These are phyloP conservation scores for Dinothrombium tinctorium DNA, from an alignment of 1,140 invertebrate genomes.

Conservation along the genomic window DNA sequence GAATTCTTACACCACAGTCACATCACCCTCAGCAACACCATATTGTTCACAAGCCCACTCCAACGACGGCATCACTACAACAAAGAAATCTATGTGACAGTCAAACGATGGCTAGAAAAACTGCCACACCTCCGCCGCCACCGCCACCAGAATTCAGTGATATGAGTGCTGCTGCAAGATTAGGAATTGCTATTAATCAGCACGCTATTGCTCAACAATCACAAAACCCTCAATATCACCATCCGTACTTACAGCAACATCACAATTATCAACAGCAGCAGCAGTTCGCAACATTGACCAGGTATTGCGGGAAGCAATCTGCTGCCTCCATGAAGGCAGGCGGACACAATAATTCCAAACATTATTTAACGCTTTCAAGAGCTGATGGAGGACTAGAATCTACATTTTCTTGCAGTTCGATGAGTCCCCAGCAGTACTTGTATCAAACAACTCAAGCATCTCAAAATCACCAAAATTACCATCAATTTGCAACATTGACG, in stretches of 20 bases:
- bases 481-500: constrained; percentile 5
- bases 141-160: constrained; percentile 15
- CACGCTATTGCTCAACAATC: constrained; percentile 7
- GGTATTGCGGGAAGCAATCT: constrained; percentile 5
- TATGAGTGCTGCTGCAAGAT: constrained; percentile 1
- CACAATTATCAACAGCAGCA: constrained; percentile 2
- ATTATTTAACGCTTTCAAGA: not conserved
- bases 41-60: constrained; percentile 4
- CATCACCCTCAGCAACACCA: constrained; percentile 5
- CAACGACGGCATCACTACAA: not conserved
- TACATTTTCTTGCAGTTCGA: not conserved
- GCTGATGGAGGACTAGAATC: not conserved
- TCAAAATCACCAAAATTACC: too few species aligned
- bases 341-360: not conserved
- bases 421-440: too few species aligned
- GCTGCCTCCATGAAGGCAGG: not conserved
- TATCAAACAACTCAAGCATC: too few species aligned
- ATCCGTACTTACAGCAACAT: not conserved
- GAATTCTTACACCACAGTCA: not conserved
- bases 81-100: not conserved
- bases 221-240: constrained; percentile 8
- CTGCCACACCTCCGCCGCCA: constrained; percentile 3
- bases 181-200: constrained; percentile 1
- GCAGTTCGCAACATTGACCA: constrained; percentile 9
- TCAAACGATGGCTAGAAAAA: not conserved